Evolutionary conservation across 2,113 vertebrate species (phyloP).

Genomic region (Aphelocoma coerulescens): DNA sequence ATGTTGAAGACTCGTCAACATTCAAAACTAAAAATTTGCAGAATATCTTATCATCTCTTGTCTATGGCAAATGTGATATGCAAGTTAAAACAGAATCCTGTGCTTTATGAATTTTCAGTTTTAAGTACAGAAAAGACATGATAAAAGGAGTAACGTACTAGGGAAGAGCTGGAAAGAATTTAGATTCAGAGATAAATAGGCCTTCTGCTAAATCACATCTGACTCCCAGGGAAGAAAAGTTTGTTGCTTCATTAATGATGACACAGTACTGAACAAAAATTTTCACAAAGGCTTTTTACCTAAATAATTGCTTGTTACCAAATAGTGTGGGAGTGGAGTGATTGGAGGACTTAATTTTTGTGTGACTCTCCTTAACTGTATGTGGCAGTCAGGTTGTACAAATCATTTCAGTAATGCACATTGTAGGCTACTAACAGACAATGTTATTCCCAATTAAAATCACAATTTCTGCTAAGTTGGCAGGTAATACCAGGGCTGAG

Average conservation of each 20-base stretch:
- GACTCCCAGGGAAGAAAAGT: constrained; percentile 25
- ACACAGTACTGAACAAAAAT: constrained; percentile 2
- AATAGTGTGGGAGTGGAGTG: neutral
- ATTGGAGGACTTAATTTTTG: constrained; percentile 3
- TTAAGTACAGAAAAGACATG: constrained; percentile 22
- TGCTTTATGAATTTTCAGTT: constrained; percentile 51
- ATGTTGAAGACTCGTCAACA: constrained; percentile 24
- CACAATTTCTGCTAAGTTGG: neutral
- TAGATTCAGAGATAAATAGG: constrained; percentile 57
- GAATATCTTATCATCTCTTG: constrained; percentile 31
- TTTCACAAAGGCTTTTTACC: constrained; percentile 19
- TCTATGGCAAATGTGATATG: neutral
- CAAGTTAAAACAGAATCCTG: constrained; percentile 43
- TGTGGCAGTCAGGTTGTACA: neutral
- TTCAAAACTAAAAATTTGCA: constrained; percentile 29
- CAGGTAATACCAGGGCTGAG: neutral
- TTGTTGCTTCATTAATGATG: constrained; percentile 39
- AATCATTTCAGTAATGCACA: neutral
- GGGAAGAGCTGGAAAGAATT: constrained; percentile 48
- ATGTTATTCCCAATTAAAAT: neutral
- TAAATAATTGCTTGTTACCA: constrained; percentile 33
- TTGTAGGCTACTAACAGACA: neutral
- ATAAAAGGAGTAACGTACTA: constrained; percentile 56
- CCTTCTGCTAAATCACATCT: constrained; percentile 38
- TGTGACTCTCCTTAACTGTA: neutral